phyloP scores from a whole-genome alignment of 2,888 invertebrate genomes.

The Drosophila bunnanda region DNA sequence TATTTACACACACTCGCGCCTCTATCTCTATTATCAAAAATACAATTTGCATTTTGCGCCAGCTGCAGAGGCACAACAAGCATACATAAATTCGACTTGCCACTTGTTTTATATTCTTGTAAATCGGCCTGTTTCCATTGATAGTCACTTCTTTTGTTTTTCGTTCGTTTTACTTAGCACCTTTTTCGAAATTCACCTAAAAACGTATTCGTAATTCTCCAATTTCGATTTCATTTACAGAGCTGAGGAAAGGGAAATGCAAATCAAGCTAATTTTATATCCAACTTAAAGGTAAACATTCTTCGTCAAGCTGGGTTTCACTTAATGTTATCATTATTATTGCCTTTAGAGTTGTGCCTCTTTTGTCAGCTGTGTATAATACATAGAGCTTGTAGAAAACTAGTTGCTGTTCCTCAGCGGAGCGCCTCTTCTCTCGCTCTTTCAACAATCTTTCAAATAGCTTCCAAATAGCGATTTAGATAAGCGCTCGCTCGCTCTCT shows the following conservation, averaged over 20 bases:
- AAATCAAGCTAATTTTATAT: not conserved
- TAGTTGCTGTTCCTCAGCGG: not conserved
- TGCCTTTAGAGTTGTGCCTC: constrained; percentile 20
- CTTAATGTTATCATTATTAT: not conserved
- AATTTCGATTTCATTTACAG: not conserved
- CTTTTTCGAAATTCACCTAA: not conserved
- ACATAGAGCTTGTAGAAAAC: not conserved
- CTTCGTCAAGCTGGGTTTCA: not conserved
- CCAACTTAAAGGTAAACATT: constrained; percentile 1
- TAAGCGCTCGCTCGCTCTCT: not conserved
- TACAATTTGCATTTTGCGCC: constrained; percentile 22
- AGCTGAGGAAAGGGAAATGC: not conserved
- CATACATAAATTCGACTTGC: constrained; percentile 4
- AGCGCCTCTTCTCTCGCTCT: not conserved
- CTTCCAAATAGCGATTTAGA: not conserved
- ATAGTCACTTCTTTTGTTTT: not conserved
- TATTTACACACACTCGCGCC: constrained; percentile 59
- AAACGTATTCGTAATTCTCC: not conserved
- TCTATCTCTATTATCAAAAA: constrained; percentile 17
- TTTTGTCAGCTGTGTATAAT: constrained; percentile 12
- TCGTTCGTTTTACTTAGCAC: constrained; percentile 6
- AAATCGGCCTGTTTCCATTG: not conserved
- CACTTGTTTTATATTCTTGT: not conserved
- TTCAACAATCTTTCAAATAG: not conserved
- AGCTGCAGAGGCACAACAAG: constrained; percentile 7